Evolutionary conservation across 2,888 invertebrate species (phyloP).

Genomic region (Archaeoteleia sp.): DNA sequence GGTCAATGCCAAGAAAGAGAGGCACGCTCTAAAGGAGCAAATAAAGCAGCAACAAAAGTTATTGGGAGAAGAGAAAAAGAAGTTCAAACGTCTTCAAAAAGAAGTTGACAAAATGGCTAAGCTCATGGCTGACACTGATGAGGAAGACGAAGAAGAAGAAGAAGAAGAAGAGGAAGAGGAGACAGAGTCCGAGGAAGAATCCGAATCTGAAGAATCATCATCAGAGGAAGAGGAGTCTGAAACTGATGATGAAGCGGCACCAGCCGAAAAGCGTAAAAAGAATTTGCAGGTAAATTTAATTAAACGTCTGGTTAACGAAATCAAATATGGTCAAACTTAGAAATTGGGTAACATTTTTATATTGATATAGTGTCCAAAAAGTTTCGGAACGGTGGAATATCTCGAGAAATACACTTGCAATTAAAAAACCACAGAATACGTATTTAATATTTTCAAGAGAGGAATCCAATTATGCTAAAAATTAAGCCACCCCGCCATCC

Average conservation of each 20-base stretch:
- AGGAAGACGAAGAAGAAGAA: conserved; percentile 77
- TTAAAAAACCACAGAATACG: no score
- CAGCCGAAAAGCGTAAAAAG: conserved; percentile 69
- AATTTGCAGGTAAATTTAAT: conserved; percentile 66
- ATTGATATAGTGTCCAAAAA: no score
- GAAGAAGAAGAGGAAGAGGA: conserved; percentile 72
- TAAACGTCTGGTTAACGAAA: background rate
- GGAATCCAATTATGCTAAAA: no score
- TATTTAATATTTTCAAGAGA: no score
- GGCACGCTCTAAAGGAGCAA: conserved; percentile 85
- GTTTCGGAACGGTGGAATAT: no score
- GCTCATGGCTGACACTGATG: conserved; percentile 87
- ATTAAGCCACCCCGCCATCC: no score
- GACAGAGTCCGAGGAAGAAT: conserved; percentile 73
- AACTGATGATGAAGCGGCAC: conserved; percentile 81
- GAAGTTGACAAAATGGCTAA: conserved; percentile 95
- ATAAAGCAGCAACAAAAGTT: conserved; percentile 88
- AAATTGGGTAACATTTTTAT: no score
- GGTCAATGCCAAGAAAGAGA: conserved; percentile 85
- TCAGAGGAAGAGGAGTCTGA: conserved; percentile 76
- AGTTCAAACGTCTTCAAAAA: conserved; percentile 88
- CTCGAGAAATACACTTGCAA: no score
- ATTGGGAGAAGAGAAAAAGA: conserved; percentile 87
- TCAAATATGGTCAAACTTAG: no score
- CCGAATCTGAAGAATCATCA: conserved; percentile 76